Evolutionary conservation across 2,888 invertebrate genomes (phyloP).

Genomic region (Oxyteleia sp.): DNA sequence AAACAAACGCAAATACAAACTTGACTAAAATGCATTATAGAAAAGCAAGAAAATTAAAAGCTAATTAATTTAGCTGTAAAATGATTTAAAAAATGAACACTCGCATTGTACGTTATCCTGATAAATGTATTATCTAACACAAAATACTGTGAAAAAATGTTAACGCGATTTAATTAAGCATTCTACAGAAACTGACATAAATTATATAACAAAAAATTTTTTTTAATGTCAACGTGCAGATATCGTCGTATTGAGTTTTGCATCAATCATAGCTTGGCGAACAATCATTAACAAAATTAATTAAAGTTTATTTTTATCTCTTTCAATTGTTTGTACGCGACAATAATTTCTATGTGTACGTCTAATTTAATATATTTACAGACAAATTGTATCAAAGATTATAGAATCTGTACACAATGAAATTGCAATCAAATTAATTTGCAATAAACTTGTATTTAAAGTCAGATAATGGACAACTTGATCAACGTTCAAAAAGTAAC

Average conservation of each 20-base stretch:
- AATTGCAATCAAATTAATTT: not conserved
- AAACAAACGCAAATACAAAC: too few relatives aligned
- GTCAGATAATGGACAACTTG: not conserved
- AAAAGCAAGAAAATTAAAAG: not conserved
- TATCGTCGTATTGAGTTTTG: not conserved
- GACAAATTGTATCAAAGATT: not conserved
- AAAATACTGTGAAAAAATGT: not conserved
- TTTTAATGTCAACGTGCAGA: not conserved
- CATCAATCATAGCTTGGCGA: not conserved
- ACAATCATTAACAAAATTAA: slow-evolving; percentile 8
- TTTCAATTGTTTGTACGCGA: not conserved
- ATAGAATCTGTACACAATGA: not conserved
- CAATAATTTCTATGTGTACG: slow-evolving; percentile 7
- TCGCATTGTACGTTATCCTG: not conserved
- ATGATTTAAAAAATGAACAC: not conserved
- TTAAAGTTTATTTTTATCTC: slow-evolving; percentile 2
- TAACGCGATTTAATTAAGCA: not conserved
- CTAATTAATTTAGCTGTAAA: not conserved
- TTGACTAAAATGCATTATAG: not conserved
- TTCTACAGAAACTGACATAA: not conserved
- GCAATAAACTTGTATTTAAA: not conserved
- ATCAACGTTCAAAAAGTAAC: not conserved
- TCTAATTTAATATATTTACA: not conserved
- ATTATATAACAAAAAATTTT: slow-evolving; percentile 12
- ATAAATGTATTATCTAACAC: slow-evolving; percentile 1